These are phyloP conservation scores for Sminthurinus signatus DNA, from an alignment of 1,140 invertebrate genomes.

Conservation along the genomic window DNA sequence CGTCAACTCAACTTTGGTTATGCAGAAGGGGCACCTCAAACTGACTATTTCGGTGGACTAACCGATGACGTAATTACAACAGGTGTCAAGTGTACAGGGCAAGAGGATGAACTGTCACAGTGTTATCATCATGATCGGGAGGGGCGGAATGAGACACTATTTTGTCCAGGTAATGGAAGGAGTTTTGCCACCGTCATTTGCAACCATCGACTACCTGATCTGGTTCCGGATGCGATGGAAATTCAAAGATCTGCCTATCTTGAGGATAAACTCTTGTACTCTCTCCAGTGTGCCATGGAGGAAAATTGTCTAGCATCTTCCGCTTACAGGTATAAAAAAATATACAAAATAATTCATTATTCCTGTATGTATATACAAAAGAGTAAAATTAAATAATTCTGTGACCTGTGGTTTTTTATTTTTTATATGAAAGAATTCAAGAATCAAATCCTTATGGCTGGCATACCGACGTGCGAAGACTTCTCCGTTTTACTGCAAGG, in stretches of 20 bases:
- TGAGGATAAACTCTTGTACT: conserved; percentile 76
- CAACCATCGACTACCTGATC: conserved; percentile 62
- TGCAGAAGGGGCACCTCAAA: conserved; percentile 66
- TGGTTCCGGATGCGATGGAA: conserved; percentile 71
- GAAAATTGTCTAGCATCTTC: conserved; percentile 83
- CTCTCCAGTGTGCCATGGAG: conserved; percentile 91
- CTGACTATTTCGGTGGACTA: conserved; percentile 62
- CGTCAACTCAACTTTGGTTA: conserved; percentile 65
- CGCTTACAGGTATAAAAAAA: conserved; percentile 69
- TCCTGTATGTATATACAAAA: not conserved
- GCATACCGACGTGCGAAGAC: conserved; percentile 68
- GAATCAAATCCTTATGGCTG: conserved; percentile 52
- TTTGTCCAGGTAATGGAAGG: conserved; percentile 51
- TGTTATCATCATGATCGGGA: conserved; percentile 59
- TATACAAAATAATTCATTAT: too few species aligned
- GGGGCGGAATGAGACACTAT: conserved; percentile 27
- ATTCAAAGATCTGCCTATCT: conserved; percentile 73
- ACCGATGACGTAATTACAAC: conserved; percentile 54
- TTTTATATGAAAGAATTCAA: conserved; percentile 9
- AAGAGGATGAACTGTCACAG: conserved; percentile 61
- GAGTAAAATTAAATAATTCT: not conserved
- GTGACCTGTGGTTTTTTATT: not conserved
- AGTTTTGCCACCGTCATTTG: conserved; percentile 71
- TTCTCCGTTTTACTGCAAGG: conserved; percentile 83
- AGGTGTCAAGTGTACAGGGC: conserved; percentile 68